Evolutionary conservation across 2,113 vertebrate genomes (phyloP).

Genomic region (Takifugu bimaculatus): DNA sequence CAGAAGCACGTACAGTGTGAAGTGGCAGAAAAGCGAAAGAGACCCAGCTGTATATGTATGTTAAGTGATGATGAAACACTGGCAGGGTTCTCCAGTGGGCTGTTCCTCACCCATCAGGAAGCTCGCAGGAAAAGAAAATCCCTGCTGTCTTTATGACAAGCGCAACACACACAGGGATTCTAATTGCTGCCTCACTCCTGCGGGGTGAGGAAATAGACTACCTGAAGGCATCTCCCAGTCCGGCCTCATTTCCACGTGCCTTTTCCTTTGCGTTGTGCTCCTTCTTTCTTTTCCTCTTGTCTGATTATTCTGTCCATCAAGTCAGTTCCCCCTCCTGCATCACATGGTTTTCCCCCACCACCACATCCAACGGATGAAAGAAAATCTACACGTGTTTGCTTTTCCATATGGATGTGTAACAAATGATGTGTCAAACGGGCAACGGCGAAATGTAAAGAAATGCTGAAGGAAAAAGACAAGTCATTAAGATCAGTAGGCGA

Average conservation of each 20-base stretch:
- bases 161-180: constrained; percentile 21
- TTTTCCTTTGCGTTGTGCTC: neutral
- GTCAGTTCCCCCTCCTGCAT: neutral
- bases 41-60: neutral
- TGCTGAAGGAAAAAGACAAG: too few species aligned
- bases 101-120: constrained; percentile 30
- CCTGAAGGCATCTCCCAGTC: constrained; percentile 53
- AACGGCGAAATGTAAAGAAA: too few species aligned
- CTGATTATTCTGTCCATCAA: constrained; percentile 9
- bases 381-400: too few species aligned
- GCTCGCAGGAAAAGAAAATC: constrained; percentile 3
- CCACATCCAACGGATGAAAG: neutral
- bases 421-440: too few species aligned
- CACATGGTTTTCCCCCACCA: neutral
- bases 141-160: constrained; percentile 27
- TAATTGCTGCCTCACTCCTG: constrained; percentile 61
- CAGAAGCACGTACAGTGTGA: too few species aligned
- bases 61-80: constrained; percentile 45
- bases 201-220: constrained; percentile 57
- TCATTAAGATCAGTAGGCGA: too few species aligned
- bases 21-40: too few species aligned
- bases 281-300: constrained; percentile 5
- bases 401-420: too few species aligned
- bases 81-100: constrained; percentile 14
- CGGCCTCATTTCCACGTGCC: neutral